phyloP scores from a whole-genome alignment of 2,888 invertebrate genomes.

The Acanthosoma haemorrhoidale region DNA sequence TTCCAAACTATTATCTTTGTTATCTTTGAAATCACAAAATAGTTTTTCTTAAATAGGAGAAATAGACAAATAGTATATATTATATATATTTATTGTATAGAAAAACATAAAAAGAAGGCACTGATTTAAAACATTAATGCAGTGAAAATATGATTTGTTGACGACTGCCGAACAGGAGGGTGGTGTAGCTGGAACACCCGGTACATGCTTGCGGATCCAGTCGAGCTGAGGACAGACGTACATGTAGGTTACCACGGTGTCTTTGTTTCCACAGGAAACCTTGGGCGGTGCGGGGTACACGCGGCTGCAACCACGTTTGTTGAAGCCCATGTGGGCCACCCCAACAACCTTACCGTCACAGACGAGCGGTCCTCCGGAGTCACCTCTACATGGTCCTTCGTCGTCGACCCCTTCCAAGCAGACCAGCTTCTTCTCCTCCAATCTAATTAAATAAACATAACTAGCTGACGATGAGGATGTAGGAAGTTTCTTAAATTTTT shows the following conservation, averaged over 20 bases:
- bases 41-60: too few relatives aligned
- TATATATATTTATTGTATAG: too few relatives aligned
- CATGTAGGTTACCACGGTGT: neutral
- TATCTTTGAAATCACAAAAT: too few relatives aligned
- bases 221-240: slow-evolving; percentile 8
- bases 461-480: too few relatives aligned
- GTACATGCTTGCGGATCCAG: neutral
- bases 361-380: slow-evolving; percentile 10
- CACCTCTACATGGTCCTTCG: neutral
- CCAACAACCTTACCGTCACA: neutral
- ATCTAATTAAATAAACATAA: too few relatives aligned
- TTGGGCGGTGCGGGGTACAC: neutral
- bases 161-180: neutral
- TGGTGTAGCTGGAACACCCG: neutral
- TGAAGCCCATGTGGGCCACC: neutral
- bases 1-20: too few relatives aligned
- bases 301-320: neutral
- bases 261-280: neutral
- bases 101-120: too few relatives aligned
- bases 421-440: neutral
- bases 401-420: neutral
- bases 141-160: too few relatives aligned
- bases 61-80: too few relatives aligned
- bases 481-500: too few relatives aligned
- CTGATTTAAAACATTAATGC: too few relatives aligned